A percentile compares a stretch with the other conserved stretches of the same genome.
Conservation (phyloP, 2,113 vertebrate species). For the Ailurus styani region DNA sequence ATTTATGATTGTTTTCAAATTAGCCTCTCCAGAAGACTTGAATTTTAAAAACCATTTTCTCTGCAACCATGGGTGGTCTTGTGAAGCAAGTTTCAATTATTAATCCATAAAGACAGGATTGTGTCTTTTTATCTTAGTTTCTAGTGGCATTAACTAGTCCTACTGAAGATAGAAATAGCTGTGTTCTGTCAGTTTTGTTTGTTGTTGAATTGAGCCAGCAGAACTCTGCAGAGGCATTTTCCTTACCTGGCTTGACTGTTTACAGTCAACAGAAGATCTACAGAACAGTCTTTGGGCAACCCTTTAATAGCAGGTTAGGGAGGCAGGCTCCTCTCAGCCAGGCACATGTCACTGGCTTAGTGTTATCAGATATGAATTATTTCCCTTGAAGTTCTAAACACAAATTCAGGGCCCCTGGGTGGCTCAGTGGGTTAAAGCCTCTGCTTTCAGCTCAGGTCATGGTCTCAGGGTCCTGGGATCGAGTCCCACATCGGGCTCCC, state of each 20-base stretch:
- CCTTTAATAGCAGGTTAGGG: not conserved
- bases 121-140: not conserved
- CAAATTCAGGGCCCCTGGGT: too few relatives aligned
- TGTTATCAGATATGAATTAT: accelerated
- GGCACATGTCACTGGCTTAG: accelerated
- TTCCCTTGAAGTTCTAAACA: not conserved
- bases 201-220: not conserved
- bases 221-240: not conserved
- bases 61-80: not conserved
- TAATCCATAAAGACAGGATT: not conserved
- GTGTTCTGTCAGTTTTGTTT: not conserved
- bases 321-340: not conserved
- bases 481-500: too few relatives aligned
- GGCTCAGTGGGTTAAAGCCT: too few relatives aligned
- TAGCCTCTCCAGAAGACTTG: not conserved
- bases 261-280: not conserved
- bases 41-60: not conserved
- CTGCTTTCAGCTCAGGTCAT: too few relatives aligned
- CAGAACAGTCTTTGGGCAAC: not conserved
- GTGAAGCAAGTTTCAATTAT: not conserved
- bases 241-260: not conserved
- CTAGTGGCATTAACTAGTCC: not conserved
- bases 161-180: not conserved
- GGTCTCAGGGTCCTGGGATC: too few relatives aligned
- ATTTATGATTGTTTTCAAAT: conserved; percentile 19